phyloP scores from a whole-genome alignment of 1,140 invertebrate genomes.

The Drosophila kurseongensis region DNA sequence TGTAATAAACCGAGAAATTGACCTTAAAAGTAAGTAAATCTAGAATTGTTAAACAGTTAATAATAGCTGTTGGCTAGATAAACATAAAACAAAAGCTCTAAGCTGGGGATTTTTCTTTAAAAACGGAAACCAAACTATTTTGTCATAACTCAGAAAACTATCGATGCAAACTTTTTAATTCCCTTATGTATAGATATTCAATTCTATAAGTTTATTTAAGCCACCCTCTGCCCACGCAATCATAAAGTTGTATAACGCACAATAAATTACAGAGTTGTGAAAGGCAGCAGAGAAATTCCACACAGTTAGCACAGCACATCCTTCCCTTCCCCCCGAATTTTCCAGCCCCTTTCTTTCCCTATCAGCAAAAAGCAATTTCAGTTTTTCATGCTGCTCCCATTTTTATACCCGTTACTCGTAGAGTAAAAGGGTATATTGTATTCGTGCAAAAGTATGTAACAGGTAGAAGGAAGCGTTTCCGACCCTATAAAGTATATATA shows the following conservation, averaged over 20 bases:
- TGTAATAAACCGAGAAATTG: too few species aligned
- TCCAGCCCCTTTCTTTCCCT: not conserved
- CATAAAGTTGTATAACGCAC: slow-evolving; percentile 81
- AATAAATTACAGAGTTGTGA: slow-evolving; percentile 81
- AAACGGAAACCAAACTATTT: not conserved
- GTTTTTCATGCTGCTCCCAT: slow-evolving; percentile 69
- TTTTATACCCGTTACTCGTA: too few species aligned
- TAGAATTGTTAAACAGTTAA: too few species aligned
- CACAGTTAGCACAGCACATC: slow-evolving; percentile 51
- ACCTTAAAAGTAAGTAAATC: too few species aligned
- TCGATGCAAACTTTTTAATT: slow-evolving; percentile 31
- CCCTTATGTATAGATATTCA: slow-evolving; percentile 62
- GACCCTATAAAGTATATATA: too few species aligned
- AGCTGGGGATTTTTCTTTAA: too few species aligned
- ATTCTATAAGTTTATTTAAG: slow-evolving; percentile 40
- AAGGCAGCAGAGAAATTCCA: slow-evolving; percentile 45
- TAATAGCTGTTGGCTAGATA: too few species aligned
- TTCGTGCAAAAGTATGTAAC: too few species aligned
- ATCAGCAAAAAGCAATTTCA: slow-evolving; percentile 72
- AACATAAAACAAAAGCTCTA: too few species aligned
- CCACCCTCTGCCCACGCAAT: slow-evolving; percentile 52
- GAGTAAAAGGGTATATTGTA: too few species aligned
- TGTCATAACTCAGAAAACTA: not conserved
- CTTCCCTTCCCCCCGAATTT: slow-evolving; percentile 9
- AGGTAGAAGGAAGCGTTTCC: too few species aligned